Conservation (phyloP, 1,140 invertebrate species). For the Brachionus angularis region DNA sequence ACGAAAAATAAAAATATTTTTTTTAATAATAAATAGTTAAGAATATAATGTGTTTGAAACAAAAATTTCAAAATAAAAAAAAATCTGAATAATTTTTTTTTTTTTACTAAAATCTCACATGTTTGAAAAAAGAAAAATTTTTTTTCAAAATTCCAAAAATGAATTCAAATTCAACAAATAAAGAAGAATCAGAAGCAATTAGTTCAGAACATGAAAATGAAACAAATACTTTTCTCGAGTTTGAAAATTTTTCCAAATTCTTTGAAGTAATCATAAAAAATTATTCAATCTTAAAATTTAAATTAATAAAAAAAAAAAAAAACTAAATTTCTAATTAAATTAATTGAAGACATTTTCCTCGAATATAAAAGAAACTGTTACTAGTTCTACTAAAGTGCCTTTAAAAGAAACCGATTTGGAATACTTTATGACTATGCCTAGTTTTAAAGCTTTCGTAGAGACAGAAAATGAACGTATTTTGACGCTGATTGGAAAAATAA, state of each 20-base stretch:
- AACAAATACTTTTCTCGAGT: not conserved
- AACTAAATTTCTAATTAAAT: not conserved
- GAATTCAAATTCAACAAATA: not conserved
- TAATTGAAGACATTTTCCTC: conserved; percentile 1
- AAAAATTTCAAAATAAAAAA: too few relatives aligned
- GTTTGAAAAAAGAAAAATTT: too few relatives aligned
- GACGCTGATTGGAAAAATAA: conserved; percentile 3
- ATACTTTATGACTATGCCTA: conserved; percentile 24
- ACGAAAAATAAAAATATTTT: too few relatives aligned
- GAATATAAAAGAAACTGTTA: conserved; percentile 17
- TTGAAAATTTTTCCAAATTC: conserved; percentile 1
- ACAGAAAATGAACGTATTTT: conserved; percentile 32
- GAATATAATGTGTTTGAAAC: too few relatives aligned
- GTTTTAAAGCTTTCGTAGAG: not conserved
- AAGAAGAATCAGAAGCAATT: not conserved
- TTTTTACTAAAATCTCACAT: too few relatives aligned
- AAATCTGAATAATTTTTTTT: too few relatives aligned
- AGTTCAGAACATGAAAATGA: not conserved
- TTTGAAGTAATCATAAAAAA: not conserved
- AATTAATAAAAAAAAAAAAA: not conserved
- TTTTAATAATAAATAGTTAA: too few relatives aligned
- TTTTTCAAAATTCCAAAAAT: too few relatives aligned
- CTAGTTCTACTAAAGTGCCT: not conserved
- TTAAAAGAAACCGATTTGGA: conserved; percentile 19
- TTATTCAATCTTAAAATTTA: not conserved